Base-by-base conservation (phyloP, 2,888 invertebrate species). In the Pandemis corylana region DNA sequence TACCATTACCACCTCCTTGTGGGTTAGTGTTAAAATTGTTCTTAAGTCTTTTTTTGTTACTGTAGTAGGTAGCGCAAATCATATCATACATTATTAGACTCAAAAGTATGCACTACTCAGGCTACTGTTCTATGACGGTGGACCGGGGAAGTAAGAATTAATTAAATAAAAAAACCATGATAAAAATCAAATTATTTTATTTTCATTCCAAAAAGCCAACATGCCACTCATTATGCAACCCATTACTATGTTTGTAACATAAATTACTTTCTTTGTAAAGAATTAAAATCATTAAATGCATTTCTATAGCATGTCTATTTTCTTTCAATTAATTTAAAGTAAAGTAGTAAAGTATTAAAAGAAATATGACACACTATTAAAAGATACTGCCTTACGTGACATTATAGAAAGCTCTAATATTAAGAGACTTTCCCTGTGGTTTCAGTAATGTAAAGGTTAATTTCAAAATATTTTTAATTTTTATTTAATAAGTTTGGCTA, bases 331-430 rank as follows among this genome's bases (percentile, higher is more conserved):
- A 84, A 81, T 78, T 78, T 80, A 84, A 83, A 85, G 84, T 90
- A 89, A 86, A 86, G 82, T 87, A 72, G 56, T 72, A 75, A 72
- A 88, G 84, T 86, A 87, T 87, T 89, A 87, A 89, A 89, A 89
- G 90, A 90, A 91, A 92, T 94, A 94, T 93, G 94, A 94, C 94
- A 93, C 93, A 91, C 92, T 90, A 91, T 79, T 84, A 83, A 90
- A 85, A 79, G 7, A 82, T 82, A 77, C 70, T 86, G 89, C 87
- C 87, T 83, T 86, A 84, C 80, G 83, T 80, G 83, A 83, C 83
- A 83, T 85, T 82, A 86, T 82, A 84, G 82, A 86, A 86, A 82
- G 80, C 82, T 83, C 77, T 80, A 77, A 78, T 77, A 81, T 76
- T 36, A 15, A 28, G 41, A 74, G 15, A 86, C 85, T 79, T 86